Evolutionary conservation across 2,113 vertebrate genomes (phyloP).

Genomic region (Callospermophilus lateralis): DNA sequence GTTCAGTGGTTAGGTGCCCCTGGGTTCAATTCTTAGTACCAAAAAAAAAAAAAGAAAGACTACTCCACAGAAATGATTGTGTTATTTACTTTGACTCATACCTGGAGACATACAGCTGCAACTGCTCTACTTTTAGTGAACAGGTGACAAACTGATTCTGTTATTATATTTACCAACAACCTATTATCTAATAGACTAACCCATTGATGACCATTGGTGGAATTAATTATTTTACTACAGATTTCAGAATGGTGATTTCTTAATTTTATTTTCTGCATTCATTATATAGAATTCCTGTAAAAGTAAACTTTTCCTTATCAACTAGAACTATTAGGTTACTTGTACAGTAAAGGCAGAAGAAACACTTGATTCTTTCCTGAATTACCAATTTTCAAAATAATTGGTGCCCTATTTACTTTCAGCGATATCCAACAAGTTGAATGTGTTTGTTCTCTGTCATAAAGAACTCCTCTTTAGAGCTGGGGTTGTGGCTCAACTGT

Average conservation of each 20-base stretch:
- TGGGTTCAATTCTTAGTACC: no score
- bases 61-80: neutral
- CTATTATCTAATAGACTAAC: slow-evolving; percentile 31
- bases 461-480: no score
- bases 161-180: neutral
- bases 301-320: slow-evolving; percentile 37
- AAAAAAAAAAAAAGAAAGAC: no score
- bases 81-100: slow-evolving; percentile 44
- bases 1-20: no score
- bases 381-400: slow-evolving; percentile 18
- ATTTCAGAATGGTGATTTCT: slow-evolving; percentile 36
- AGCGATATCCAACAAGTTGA: no score
- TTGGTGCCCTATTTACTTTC: slow-evolving; percentile 9
- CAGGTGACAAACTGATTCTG: slow-evolving; percentile 5
- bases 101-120: neutral
- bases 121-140: slow-evolving; percentile 13
- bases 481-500: no score
- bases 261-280: slow-evolving; percentile 56
- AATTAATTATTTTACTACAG: slow-evolving; percentile 27
- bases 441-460: no score
- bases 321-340: neutral
- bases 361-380: slow-evolving; percentile 43
- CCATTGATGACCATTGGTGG: neutral
- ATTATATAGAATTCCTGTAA: slow-evolving; percentile 40
- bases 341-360: slow-evolving; percentile 18